These are phyloP conservation scores for Crotalus helleri DNA, from an alignment of 2,113 vertebrate species.

Conservation along the genomic window DNA sequence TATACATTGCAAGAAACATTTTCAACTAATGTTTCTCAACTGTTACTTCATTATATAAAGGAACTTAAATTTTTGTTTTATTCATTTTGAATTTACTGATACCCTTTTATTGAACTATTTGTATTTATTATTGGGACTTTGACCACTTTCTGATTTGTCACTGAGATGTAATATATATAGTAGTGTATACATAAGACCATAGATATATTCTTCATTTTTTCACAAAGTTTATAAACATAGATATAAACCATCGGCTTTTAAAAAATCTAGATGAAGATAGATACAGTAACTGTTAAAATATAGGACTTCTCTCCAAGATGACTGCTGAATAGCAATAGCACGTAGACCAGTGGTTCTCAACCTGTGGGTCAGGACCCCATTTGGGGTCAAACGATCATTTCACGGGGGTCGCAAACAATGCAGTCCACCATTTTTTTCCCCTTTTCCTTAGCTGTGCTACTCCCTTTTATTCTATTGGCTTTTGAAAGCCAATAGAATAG, in stretches of 20 bases:
- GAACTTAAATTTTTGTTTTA: neutral
- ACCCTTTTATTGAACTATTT: neutral
- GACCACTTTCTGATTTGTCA: neutral
- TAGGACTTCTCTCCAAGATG: neutral
- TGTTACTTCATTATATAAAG: neutral
- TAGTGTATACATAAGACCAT: neutral
- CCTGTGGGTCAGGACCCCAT: too few relatives aligned
- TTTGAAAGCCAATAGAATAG: too few relatives aligned
- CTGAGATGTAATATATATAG: neutral
- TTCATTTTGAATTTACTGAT: neutral
- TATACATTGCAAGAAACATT: too few relatives aligned
- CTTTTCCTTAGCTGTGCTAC: too few relatives aligned
- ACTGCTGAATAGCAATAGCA: too few relatives aligned
- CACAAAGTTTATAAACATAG: neutral
- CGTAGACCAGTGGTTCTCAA: too few relatives aligned
- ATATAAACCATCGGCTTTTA: neutral
- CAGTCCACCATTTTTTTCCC: too few relatives aligned
- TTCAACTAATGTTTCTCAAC: neutral
- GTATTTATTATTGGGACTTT: neutral
- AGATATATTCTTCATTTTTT: neutral
- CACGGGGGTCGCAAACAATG: too few relatives aligned
- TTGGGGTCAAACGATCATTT: too few relatives aligned
- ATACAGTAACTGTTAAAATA: neutral
- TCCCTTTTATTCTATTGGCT: too few relatives aligned
- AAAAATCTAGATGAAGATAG: neutral